These are phyloP conservation scores for Phortica okadai DNA, from an alignment of 2,888 invertebrate species.

Conservation along the genomic window DNA sequence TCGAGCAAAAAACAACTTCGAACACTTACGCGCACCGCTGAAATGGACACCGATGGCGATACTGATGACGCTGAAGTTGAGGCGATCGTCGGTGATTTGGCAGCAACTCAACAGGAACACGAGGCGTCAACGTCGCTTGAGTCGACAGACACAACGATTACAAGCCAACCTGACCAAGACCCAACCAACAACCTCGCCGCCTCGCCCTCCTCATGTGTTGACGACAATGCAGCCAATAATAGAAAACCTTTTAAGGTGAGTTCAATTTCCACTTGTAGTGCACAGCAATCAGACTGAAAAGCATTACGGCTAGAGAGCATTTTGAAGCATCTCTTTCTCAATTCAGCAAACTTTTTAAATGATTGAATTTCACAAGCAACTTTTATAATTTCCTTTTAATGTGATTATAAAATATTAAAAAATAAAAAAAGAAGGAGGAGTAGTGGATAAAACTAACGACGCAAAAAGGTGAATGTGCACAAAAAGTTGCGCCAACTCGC, in stretches of 20 bases:
- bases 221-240: conserved; percentile 47
- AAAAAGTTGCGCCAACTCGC: not conserved
- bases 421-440: not conserved
- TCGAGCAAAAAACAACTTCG: conserved; percentile 50
- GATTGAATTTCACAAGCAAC: conserved; percentile 25
- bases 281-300: not conserved
- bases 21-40: conserved; percentile 60
- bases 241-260: conserved; percentile 65
- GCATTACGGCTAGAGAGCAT: not conserved
- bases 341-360: conserved; percentile 28
- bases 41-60: conserved; percentile 64
- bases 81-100: not conserved
- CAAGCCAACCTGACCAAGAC: not conserved
- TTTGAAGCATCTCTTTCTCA: not conserved
- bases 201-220: not conserved
- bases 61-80: conserved; percentile 46
- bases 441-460: not conserved
- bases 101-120: not conserved
- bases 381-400: conserved; percentile 16
- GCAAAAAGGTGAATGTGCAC: not conserved
- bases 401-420: not conserved
- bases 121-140: not conserved
- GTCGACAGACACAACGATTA: not conserved
- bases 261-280: conserved; percentile 21
- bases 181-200: not conserved